Conservation (phyloP, 2,888 invertebrate genomes). For the Timema cristinae region DNA sequence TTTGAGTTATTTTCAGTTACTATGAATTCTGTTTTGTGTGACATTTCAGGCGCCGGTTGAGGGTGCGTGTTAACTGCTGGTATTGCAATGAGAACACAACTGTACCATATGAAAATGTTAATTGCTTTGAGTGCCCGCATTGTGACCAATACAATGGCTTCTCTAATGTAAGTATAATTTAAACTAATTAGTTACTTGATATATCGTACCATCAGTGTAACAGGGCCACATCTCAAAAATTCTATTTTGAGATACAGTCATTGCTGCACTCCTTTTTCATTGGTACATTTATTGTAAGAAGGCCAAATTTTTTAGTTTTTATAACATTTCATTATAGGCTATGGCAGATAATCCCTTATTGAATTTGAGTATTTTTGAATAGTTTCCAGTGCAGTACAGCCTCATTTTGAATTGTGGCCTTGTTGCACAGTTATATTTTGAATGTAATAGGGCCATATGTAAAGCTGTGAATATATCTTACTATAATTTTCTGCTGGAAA, state of each 20-base stretch:
- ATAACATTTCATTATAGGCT: neutral
- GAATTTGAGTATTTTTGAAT: neutral
- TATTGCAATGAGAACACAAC: no score
- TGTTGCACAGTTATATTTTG: neutral
- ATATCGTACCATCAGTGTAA: neutral
- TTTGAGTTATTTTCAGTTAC: no score
- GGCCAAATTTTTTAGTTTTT: neutral
- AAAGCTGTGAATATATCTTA: neutral
- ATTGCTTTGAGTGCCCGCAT: no score
- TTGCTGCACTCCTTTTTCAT: neutral
- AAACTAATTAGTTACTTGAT: no score
- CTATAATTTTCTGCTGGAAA: no score
- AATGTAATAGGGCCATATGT: neutral
- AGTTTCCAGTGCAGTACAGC: conserved; percentile 3
- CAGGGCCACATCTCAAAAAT: conserved; percentile 9
- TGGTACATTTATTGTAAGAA: neutral
- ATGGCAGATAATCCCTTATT: conserved; percentile 3
- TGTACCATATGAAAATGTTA: no score
- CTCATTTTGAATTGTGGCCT: neutral
- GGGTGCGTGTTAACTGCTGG: no score
- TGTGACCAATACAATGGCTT: no score
- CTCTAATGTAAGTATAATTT: no score
- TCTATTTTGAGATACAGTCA: neutral
- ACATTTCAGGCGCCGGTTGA: no score
- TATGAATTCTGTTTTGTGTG: no score